Base-by-base conservation (phyloP, 2,888 invertebrate genomes). In the Dione juno region DNA sequence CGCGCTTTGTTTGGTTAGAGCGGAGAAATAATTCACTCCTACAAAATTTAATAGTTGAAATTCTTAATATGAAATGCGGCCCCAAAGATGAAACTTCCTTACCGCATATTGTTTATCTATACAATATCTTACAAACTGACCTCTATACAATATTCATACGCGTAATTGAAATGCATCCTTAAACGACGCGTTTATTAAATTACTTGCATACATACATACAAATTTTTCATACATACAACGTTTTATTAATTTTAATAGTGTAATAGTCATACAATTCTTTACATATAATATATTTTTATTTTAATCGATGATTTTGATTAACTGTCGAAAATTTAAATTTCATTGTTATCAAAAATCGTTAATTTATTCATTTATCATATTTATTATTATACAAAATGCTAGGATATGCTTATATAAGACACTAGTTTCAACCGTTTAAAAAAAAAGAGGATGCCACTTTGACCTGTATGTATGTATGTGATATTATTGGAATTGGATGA, bases 91-190 rank as follows among this genome's bases (percentile, higher is more conserved):
- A 64, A 16, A 11, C 11, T 9, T 41, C 79, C 77, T 78, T 79
- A 84, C 84, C 79, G 82, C 83, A 82, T 87, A 87, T 85, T 84
- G 85, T 87, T 84, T 82, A 79, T 81, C 79, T 82, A 83, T 80
- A 79, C 77, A 80, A 71, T 77, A 75, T 76, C 75, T 73, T 69
- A 74, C 65, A 67, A 64, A 64, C 28, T 75, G 75, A 76, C 76
- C 76, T 77, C 75, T 69, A 71, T 71, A 69, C 75, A 79, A 66
- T 77, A 74, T 71, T 67, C 72, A 76, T 79, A 73, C 73, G 75
- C 74, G 76, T 78, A 76, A 79, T 80, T 76, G 63, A 76, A 68
- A 81, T 78, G 80, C 73, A 71, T 66, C 72, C 70, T 53, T 67
- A 69, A 19, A 9, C 9, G 68, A 61, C 35, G n/a, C 45, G 45